Base-by-base conservation (phyloP, 2,888 invertebrate genomes). In the Melikaiella ostensackeni region DNA sequence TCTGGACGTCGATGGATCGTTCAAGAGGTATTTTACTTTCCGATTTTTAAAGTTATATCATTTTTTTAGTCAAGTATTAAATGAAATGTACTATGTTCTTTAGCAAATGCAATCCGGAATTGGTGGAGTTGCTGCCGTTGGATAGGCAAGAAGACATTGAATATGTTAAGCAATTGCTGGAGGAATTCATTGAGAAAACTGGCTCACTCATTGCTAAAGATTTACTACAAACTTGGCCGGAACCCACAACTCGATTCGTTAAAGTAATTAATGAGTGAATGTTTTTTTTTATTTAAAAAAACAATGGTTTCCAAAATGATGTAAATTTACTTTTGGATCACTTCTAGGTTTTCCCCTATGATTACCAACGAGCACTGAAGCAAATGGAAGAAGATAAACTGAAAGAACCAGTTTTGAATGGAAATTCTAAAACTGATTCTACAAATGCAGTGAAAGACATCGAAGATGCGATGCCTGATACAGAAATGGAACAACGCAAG, bases 41-140 rank as follows among this genome's bases (percentile, higher is more conserved):
- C 24, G 16, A 66, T 38, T n/a, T 76, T 27, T 50, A 16, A 16
- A 46, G 16, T 42, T 42, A 42, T 33, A 33, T 33, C 7, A 33
- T 33, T 7, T 7, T 33, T 7, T 7, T 33, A 33, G 1, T 38
- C 0, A 38, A 11, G 6, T 9, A 38, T 11, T 38, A 1, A 42
- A 16, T 42, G 0, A 42, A 42, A 42, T 42, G 3, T 16, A 42
- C 42, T 42, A 42, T 42, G 3, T 16, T 46, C 76, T 89, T 50
- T 84, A 95, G 96, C 83, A 97, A 97, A 91, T 99, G 99, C 88
- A 99, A 99, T 92, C 94, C 94, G n/a, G 98, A 98, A 92, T 97
- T 96, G 93, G 98, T 99, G n/a, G 98, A 98, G 87, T 92, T 99
- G 24, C 93, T 98, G 78, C 95, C 97, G 1, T 89, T 99, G 46